Evolutionary conservation across 2,113 vertebrate genomes (phyloP).

Genomic region (Stegastes partitus): DNA sequence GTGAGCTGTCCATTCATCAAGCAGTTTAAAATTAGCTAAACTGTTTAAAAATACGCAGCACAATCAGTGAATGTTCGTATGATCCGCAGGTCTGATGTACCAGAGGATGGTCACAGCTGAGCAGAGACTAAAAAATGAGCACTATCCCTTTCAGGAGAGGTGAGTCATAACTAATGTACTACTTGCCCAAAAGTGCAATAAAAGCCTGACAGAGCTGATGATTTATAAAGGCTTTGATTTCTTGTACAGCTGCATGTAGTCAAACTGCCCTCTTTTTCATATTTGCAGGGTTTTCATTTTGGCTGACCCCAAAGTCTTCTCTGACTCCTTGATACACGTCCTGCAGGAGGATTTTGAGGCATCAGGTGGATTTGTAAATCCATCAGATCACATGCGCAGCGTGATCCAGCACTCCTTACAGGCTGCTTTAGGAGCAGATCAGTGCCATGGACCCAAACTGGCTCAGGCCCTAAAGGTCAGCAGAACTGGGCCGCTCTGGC

Average conservation of each 20-base stretch:
- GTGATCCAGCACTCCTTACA: slow-evolving; percentile 89
- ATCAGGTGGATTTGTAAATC: slow-evolving; percentile 54
- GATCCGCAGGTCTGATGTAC: slow-evolving; percentile 86
- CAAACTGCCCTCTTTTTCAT: neutral
- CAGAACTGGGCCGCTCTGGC: neutral
- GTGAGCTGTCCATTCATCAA: neutral
- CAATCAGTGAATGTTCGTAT: slow-evolving; percentile 11
- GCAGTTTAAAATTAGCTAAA: too few relatives aligned
- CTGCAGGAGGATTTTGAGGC: slow-evolving; percentile 86
- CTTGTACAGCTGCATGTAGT: slow-evolving; percentile 3
- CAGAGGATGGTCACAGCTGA: slow-evolving; percentile 90
- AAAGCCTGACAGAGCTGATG: neutral
- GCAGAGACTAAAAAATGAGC: slow-evolving; percentile 87
- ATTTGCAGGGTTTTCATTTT: slow-evolving; percentile 91
- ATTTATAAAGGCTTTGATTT: neutral
- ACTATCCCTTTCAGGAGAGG: slow-evolving; percentile 89
- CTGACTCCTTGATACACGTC: slow-evolving; percentile 82
- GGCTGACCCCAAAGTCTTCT: slow-evolving; percentile 90
- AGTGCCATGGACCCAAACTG: slow-evolving; percentile 77
- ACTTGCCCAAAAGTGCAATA: neutral
- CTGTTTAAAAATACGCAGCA: neutral
- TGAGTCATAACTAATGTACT: slow-evolving; percentile 72
- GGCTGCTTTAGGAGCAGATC: slow-evolving; percentile 85
- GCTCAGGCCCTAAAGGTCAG: slow-evolving; percentile 87
- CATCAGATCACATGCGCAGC: slow-evolving; percentile 83